A percentile compares a stretch with the other conserved stretches of the same genome.
Evolutionary conservation across 1,140 invertebrate genomes (phyloP).

Genomic region (Eupristina koningsbergeri): DNA sequence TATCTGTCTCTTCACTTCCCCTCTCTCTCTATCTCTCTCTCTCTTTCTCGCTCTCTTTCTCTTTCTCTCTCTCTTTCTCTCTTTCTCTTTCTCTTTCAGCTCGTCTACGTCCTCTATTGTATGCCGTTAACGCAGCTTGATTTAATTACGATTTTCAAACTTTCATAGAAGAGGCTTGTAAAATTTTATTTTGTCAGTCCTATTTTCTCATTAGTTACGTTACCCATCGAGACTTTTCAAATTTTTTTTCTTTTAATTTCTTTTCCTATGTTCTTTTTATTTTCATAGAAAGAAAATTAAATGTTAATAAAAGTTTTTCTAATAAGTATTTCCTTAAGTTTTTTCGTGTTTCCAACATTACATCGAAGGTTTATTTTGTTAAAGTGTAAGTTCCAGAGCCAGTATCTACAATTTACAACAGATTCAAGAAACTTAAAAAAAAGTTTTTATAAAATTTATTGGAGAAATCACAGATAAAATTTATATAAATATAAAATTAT

Average conservation of each 20-base stretch:
- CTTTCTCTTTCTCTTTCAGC: not conserved
- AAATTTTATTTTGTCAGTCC: constrained; percentile 17
- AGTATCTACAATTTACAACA: not conserved
- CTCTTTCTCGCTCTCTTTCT: not conserved
- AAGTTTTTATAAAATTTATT: no score
- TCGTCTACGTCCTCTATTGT: not conserved
- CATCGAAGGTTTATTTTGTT: no score
- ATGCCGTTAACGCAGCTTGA: not conserved
- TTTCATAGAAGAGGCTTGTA: not conserved
- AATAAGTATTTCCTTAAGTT: constrained; percentile 23
- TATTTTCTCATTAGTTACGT: constrained; percentile 26
- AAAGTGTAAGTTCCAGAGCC: constrained; percentile 12
- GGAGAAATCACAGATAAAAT: no score
- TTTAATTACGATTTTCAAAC: constrained; percentile 38
- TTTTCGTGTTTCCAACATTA: constrained; percentile 3
- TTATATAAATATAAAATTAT: no score
- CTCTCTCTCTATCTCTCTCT: not conserved
- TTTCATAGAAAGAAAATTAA: not conserved
- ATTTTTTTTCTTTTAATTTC: not conserved
- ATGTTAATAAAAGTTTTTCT: constrained; percentile 21
- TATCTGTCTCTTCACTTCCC: no score
- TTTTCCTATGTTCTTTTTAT: not conserved
- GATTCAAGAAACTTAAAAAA: no score
- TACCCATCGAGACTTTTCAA: not conserved
- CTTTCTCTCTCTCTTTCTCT: not conserved